Evolutionary conservation across 2,797 vertebrate genomes (phyloP).

Genomic region (Danio aesculapii): DNA sequence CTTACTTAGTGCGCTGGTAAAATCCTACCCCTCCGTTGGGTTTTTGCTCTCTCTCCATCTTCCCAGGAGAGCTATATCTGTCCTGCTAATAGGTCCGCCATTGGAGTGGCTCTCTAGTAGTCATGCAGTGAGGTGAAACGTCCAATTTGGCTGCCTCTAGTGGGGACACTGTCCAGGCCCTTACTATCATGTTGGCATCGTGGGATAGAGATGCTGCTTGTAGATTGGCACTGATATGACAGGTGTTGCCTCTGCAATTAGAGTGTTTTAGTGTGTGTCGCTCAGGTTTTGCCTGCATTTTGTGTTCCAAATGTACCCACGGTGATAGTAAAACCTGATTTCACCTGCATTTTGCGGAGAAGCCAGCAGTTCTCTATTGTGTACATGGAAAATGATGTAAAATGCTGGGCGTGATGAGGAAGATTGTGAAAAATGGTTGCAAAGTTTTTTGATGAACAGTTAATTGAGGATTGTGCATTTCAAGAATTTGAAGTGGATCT

Average conservation of each 20-base stretch:
- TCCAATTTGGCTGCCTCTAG: conserved; percentile 43
- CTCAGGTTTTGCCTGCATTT: not conserved
- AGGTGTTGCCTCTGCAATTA: conserved; percentile 54
- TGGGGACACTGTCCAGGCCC: conserved; percentile 15
- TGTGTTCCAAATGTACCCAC: not conserved
- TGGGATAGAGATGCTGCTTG: conserved; percentile 51
- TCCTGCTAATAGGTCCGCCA: conserved; percentile 69
- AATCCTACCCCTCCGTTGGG: conserved; percentile 5
- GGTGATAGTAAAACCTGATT: not conserved
- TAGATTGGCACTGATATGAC: conserved; percentile 45
- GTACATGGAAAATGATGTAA: not conserved
- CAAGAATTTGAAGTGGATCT: not conserved
- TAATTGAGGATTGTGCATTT: not conserved
- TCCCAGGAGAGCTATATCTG: conserved; percentile 72
- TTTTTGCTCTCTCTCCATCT: conserved; percentile 57
- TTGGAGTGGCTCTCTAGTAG: conserved; percentile 58
- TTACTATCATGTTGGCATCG: conserved; percentile 29
- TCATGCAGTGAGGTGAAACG: conserved; percentile 58
- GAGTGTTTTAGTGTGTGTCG: not conserved
- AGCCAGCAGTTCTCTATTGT: not conserved
- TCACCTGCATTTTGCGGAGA: not conserved
- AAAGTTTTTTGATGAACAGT: not conserved
- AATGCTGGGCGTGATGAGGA: not conserved
- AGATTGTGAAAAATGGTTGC: not conserved
- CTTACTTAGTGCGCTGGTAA: not conserved